Evolutionary conservation across 2,888 invertebrate species (phyloP), one percentile per base, ranked within the genome.

Genomic region (Blastobasis lacticolella): DNA sequence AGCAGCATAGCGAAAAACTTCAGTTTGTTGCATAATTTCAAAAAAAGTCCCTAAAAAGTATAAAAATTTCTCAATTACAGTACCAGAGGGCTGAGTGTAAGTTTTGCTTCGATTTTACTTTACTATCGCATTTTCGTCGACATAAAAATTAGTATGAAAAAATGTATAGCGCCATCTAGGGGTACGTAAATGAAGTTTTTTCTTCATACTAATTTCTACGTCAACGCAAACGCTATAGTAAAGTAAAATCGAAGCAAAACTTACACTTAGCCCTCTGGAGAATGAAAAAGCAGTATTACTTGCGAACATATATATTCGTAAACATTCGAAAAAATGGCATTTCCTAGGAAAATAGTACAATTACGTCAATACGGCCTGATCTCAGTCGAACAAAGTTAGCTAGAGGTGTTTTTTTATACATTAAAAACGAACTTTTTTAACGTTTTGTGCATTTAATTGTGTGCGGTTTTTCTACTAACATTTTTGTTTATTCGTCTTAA

Each of bases 251-350:
- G 23, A 23, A 23, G 23, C 23, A 23, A 23, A 23, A 23, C 23
- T 23, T 23, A 23, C 23, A 23, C 23, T 23, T 23, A 23, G 23
- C 23, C 23, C 23, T 23, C 23, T 23, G 3, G 23, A 23, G 23
- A 23, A 10, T n/a, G 5, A 8, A 5, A 44, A 44, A 44, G 2
- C 44, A 45, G 44, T 45, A 45, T 45, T n/a, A n/a, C n/a, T n/a
- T 45, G 8, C 44, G 8, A 8, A 44, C 10, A n/a, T 2, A n/a
- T 9, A 6, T 44, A 1, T 2, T 10, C 10, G 6, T 44, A 44
- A 44, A 48, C 36, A 9, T 46, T 45, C 51, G 48, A 59, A 57
- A 54, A 61, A 58, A 57, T 59, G 57, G 57, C 60, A 61, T 60
- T 59, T 61, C 45, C 49, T 53, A 46, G 50, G 42, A 54, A 46